Conservation (phyloP, 2,888 invertebrate genomes). For the Tipula vernalis region DNA sequence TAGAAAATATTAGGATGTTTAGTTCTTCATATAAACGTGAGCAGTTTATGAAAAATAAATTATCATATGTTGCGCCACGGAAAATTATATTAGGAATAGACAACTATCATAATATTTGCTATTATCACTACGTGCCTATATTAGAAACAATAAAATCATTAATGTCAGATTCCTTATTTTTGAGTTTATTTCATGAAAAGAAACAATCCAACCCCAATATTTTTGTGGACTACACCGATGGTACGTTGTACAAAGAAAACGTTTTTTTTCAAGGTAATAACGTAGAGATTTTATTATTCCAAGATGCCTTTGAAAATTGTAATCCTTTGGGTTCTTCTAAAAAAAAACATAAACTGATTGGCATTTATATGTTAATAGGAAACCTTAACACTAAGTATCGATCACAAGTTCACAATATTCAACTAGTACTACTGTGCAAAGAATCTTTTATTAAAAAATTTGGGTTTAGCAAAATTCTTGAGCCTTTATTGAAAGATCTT, state of each 20-base stretch:
- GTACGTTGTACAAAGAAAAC: not conserved
- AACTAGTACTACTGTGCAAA: not conserved
- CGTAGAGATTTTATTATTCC: not conserved
- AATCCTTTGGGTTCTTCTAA: not conserved
- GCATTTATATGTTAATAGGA: not conserved
- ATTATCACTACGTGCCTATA: not conserved
- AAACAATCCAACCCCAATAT: not conserved
- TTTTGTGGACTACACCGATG: not conserved
- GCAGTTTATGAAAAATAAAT: not conserved
- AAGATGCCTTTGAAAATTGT: not conserved
- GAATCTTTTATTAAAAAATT: not conserved
- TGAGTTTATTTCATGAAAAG: not conserved
- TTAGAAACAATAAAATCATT: not conserved
- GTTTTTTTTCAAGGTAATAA: not conserved
- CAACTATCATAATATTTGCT: no score
- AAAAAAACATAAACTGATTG: not conserved
- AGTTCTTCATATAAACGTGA: not conserved
- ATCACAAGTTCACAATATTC: not conserved
- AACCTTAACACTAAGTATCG: not conserved
- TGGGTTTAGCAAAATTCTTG: not conserved
- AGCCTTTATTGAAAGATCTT: not conserved
- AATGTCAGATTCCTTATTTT: not conserved
- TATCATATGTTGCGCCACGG: not conserved
- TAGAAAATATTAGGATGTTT: not conserved
- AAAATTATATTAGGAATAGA: not conserved